A percentile compares a stretch with the other conserved stretches of the same genome.
Evolutionary conservation across 1,140 invertebrate species (phyloP).

Genomic region (Hyles vespertilio): DNA sequence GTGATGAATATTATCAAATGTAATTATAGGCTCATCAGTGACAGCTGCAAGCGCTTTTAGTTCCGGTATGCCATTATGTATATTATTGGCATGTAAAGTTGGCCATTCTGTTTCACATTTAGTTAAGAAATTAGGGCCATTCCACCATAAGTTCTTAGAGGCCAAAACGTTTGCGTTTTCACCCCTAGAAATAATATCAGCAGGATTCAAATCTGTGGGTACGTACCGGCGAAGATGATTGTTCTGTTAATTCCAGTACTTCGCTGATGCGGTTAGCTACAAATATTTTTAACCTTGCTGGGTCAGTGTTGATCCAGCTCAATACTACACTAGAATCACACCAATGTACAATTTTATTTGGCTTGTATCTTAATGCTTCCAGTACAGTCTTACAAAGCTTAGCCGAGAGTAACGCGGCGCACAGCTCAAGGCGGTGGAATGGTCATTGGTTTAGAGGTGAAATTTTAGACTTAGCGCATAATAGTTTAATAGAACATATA

Average conservation of each 20-base stretch:
- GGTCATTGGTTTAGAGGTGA: constrained; percentile 39
- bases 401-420: constrained; percentile 21
- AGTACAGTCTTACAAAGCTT: constrained; percentile 3
- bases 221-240: constrained; percentile 26
- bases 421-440: constrained; percentile 43
- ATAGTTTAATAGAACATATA: constrained; percentile 9
- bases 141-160: constrained; percentile 15
- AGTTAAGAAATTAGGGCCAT: constrained; percentile 9
- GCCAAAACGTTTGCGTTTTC: constrained; percentile 16
- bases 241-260: constrained; percentile 36
- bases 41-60: neutral
- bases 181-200: constrained; percentile 33
- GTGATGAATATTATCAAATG: constrained; percentile 10
- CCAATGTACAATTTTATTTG: constrained; percentile 17
- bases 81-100: neutral
- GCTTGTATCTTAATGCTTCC: constrained; percentile 2
- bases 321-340: constrained; percentile 58
- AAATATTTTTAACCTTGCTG: constrained; percentile 43
- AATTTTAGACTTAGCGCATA: constrained; percentile 40
- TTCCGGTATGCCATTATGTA: constrained; percentile 8
- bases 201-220: constrained; percentile 23
- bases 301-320: constrained; percentile 40
- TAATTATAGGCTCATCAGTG: neutral
- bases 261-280: constrained; percentile 50
- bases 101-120: neutral